These are phyloP conservation scores for Apodemia hepburni DNA, from an alignment of 2,888 invertebrate genomes.

Conservation along the genomic window DNA sequence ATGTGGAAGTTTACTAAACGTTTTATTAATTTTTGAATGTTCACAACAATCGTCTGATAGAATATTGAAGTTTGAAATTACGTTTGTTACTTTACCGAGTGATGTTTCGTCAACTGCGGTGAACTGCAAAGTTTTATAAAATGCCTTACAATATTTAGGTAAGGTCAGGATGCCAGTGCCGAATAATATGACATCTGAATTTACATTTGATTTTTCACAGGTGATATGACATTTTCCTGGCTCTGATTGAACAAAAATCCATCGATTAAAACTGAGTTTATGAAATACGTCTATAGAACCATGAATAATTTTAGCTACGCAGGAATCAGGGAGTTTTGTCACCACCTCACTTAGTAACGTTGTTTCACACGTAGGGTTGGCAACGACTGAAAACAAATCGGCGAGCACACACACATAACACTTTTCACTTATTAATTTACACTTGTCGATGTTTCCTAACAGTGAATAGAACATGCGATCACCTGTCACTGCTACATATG, in stretches of 20 bases:
- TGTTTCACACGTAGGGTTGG: conserved; percentile 15
- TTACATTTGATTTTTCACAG: conserved; percentile 2
- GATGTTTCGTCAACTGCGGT: no score
- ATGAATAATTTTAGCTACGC: conserved; percentile 6
- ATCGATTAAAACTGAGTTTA: conserved; percentile 7
- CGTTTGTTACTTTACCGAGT: no score
- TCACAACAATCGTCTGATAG: no score
- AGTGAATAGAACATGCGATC: conserved; percentile 15
- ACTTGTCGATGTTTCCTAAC: conserved; percentile 4
- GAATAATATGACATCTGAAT: conserved; percentile 7
- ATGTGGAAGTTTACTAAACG: no score
- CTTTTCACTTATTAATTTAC: conserved; percentile 14
- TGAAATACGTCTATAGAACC: conserved; percentile 12
- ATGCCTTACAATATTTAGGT: background rate
- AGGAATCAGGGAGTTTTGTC: conserved; percentile 7
- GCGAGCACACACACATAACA: conserved; percentile 12
- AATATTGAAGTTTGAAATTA: no score
- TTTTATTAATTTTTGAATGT: no score
- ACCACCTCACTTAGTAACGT: conserved; percentile 11
- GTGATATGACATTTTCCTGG: conserved; percentile 9
- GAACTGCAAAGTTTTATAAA: no score
- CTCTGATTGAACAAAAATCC: background rate
- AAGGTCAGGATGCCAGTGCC: conserved; percentile 2
- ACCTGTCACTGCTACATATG: conserved; percentile 11
- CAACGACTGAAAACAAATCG: conserved; percentile 7